Conservation (phyloP, 2,888 invertebrate species). For the Drosophila parthenogenetica region DNA sequence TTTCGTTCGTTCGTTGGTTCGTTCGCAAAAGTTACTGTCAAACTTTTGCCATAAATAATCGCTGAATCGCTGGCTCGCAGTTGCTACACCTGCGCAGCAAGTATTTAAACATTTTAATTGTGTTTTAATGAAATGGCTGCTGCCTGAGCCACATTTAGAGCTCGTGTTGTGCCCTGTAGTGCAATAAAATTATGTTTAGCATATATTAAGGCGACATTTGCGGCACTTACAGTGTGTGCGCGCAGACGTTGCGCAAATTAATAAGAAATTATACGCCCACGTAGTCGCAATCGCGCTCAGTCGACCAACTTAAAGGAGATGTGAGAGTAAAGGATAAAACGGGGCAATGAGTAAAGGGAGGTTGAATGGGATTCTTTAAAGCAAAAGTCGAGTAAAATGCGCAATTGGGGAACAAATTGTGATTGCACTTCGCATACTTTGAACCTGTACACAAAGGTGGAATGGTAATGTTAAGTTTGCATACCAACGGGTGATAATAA, state of each 20-base stretch:
- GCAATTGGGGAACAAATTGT: constrained; percentile 53
- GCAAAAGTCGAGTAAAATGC: constrained; percentile 30
- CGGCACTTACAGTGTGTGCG: constrained; percentile 40
- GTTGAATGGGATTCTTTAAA: background rate
- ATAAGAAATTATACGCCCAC: constrained; percentile 70
- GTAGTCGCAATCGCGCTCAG: constrained; percentile 42
- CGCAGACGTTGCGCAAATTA: constrained; percentile 76
- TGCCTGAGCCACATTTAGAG: constrained; percentile 16
- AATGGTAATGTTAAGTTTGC: too few relatives aligned
- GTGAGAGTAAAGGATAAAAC: background rate
- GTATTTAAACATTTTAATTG: constrained; percentile 59
- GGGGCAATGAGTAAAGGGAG: background rate
- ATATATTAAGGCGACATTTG: constrained; percentile 57
- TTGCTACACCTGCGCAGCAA: constrained; percentile 46
- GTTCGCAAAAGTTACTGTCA: constrained; percentile 44
- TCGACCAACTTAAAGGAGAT: constrained; percentile 3
- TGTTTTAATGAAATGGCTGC: constrained; percentile 55
- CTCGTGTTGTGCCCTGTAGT: constrained; percentile 26
- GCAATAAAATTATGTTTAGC: constrained; percentile 65
- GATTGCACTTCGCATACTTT: constrained; percentile 54
- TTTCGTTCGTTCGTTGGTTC: background rate
- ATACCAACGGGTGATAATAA: too few relatives aligned
- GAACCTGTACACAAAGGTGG: background rate
- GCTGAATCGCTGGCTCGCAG: constrained; percentile 25
- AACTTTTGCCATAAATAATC: constrained; percentile 56